Evolutionary conservation across 2,113 vertebrate species (phyloP).

Genomic region (Sturnira hondurensis): DNA sequence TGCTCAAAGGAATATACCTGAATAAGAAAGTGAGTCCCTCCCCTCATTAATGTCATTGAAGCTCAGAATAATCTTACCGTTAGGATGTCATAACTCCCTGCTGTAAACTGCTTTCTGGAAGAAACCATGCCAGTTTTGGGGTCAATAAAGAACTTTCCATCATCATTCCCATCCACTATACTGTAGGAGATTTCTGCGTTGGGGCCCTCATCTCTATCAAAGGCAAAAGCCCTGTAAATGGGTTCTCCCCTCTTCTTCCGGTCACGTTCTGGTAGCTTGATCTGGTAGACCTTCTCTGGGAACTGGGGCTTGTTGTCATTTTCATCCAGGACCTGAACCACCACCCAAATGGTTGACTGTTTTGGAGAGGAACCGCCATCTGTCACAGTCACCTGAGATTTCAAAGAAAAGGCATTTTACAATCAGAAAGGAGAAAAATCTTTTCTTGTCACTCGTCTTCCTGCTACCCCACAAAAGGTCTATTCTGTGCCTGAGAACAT

Average conservation of each 20-base stretch:
- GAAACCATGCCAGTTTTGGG: constrained; percentile 96
- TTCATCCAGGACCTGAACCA: constrained; percentile 93
- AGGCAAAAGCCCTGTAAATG: constrained; percentile 95
- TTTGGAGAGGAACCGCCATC: constrained; percentile 89
- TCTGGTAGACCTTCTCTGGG: constrained; percentile 95
- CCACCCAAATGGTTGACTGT: constrained; percentile 93
- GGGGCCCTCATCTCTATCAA: constrained; percentile 92
- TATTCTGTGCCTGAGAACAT: not conserved
- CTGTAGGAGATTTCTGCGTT: constrained; percentile 96
- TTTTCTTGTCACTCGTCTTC: not conserved
- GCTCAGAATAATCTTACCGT: constrained; percentile 85
- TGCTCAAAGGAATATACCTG: not conserved
- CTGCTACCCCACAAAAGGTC: not conserved
- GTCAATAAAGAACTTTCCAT: constrained; percentile 96
- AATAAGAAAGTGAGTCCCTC: not conserved
- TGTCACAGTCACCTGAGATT: constrained; percentile 89
- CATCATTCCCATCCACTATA: constrained; percentile 94
- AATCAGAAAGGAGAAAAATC: not conserved
- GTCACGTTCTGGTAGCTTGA: constrained; percentile 93
- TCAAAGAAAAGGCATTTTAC: constrained; percentile 10
- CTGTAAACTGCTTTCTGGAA: constrained; percentile 94
- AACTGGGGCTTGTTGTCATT: constrained; percentile 97
- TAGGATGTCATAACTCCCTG: constrained; percentile 95
- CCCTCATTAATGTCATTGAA: not conserved
- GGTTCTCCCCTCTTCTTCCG: constrained; percentile 92